phyloP scores from a whole-genome alignment of 2,888 invertebrate species.

The Lycocerus yunnanus region DNA sequence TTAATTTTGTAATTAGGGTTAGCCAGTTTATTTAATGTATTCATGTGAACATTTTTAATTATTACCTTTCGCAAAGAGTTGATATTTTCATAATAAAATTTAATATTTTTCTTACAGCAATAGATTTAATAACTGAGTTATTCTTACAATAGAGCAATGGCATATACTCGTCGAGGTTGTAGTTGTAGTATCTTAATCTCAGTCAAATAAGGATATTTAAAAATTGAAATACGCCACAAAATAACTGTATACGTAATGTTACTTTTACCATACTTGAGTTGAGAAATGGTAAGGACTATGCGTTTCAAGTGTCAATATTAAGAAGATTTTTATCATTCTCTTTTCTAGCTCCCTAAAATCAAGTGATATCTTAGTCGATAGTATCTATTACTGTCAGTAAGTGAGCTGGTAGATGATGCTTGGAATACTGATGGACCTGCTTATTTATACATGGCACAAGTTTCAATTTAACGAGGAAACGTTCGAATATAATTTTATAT shows the following conservation, averaged over 20 bases:
- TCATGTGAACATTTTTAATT: too few species aligned
- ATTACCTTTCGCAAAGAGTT: too few species aligned
- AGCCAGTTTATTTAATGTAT: too few species aligned
- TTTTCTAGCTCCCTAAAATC: constrained; percentile 23
- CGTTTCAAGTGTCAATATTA: constrained; percentile 33
- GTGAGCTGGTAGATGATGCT: constrained; percentile 12
- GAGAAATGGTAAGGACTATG: constrained; percentile 34
- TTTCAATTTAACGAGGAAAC: constrained; percentile 6
- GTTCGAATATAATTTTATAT: neutral
- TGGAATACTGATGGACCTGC: constrained; percentile 18
- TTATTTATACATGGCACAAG: constrained; percentile 7
- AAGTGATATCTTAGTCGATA: constrained; percentile 30
- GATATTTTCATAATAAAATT: too few species aligned
- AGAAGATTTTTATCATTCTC: constrained; percentile 32
- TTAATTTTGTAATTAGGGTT: too few species aligned
- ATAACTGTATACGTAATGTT: constrained; percentile 27
- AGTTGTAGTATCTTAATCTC: too few species aligned
- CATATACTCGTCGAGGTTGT: neutral
- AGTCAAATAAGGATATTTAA: too few species aligned
- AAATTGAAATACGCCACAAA: neutral
- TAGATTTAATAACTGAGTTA: too few species aligned
- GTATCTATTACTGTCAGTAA: constrained; percentile 27
- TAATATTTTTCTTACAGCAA: too few species aligned
- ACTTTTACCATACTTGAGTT: constrained; percentile 34
- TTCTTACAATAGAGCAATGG: too few species aligned